Evolutionary conservation across 2,797 vertebrate genomes (phyloP).

Genomic region (Champsocephalus gunnari): DNA sequence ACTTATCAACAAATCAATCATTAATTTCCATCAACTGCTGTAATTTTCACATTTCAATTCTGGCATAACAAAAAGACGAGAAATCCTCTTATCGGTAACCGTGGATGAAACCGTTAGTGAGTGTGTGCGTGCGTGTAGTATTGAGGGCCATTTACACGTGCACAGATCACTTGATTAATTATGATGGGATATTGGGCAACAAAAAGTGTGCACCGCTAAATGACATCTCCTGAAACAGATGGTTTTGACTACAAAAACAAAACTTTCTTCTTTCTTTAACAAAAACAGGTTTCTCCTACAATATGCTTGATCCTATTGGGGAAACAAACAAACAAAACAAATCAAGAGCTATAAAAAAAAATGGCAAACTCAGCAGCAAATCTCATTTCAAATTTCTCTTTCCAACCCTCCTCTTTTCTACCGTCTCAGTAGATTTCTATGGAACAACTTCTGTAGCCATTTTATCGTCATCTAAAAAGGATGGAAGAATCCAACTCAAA

Average conservation of each 20-base stretch:
- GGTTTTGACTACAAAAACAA: constrained; percentile 77
- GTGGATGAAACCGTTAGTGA: constrained; percentile 61
- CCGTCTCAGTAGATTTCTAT: constrained; percentile 62
- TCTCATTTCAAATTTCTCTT: constrained; percentile 52
- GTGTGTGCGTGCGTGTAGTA: constrained; percentile 6
- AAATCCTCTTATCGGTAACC: constrained; percentile 49
- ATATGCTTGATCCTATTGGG: constrained; percentile 80
- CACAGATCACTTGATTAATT: constrained; percentile 64
- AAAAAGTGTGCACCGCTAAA: constrained; percentile 67
- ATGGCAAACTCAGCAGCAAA: constrained; percentile 81
- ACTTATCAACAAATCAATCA: constrained; percentile 72
- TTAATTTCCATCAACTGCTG: constrained; percentile 73
- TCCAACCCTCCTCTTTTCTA: constrained; percentile 51
- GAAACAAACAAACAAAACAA: constrained; percentile 63
- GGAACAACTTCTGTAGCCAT: constrained; percentile 61
- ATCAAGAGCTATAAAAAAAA: constrained; percentile 83
- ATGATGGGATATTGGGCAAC: constrained; percentile 56
- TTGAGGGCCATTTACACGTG: constrained; percentile 29
- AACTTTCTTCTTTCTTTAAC: constrained; percentile 71
- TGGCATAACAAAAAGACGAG: constrained; percentile 56
- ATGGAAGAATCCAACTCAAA: constrained; percentile 70
- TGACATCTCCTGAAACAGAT: constrained; percentile 68
- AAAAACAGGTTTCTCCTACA: constrained; percentile 80
- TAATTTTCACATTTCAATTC: constrained; percentile 74
- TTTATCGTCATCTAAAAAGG: constrained; percentile 59